Evolutionary conservation across 2,888 invertebrate species (phyloP).

Genomic region (Cheilosia impressa): DNA sequence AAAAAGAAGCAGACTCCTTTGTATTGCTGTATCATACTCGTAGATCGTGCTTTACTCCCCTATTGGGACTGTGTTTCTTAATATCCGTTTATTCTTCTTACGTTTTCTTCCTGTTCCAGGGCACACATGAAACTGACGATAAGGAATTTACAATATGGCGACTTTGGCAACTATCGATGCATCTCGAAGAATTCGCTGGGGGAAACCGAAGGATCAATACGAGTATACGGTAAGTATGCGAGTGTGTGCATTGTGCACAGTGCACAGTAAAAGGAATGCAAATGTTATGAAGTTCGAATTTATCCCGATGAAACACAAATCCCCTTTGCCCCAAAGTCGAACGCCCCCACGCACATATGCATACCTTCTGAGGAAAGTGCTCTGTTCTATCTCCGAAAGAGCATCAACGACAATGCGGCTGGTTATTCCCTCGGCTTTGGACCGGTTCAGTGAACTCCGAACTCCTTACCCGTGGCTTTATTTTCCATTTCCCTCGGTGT

Average conservation of each 20-base stretch:
- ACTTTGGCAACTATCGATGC: conserved; percentile 96
- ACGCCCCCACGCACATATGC: not conserved
- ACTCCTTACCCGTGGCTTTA: conserved; percentile 66
- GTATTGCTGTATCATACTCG: conserved; percentile 30
- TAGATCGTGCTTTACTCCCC: conserved; percentile 41
- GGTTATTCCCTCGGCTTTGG: conserved; percentile 55
- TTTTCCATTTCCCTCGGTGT: conserved; percentile 50
- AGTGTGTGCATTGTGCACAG: conserved; percentile 55
- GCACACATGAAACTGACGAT: conserved; percentile 95
- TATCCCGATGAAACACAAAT: conserved; percentile 52
- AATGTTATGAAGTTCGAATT: conserved; percentile 71
- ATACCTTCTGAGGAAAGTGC: conserved; percentile 26
- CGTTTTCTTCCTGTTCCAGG: conserved; percentile 82
- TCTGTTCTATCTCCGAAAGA: conserved; percentile 50
- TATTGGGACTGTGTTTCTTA: conserved; percentile 66
- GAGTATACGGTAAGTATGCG: conserved; percentile 91
- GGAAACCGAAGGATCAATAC: conserved; percentile 96
- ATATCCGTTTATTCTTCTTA: conserved; percentile 74
- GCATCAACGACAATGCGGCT: conserved; percentile 45
- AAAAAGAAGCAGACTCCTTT: conserved; percentile 51
- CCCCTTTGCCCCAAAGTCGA: conserved; percentile 29
- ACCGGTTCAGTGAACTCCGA: conserved; percentile 61
- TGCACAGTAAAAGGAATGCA: conserved; percentile 60
- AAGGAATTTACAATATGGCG: conserved; percentile 91
- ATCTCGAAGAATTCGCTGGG: conserved; percentile 97